Base-by-base conservation (phyloP, 2,797 vertebrate genomes). In the Pseudopleuronectes americanus region DNA sequence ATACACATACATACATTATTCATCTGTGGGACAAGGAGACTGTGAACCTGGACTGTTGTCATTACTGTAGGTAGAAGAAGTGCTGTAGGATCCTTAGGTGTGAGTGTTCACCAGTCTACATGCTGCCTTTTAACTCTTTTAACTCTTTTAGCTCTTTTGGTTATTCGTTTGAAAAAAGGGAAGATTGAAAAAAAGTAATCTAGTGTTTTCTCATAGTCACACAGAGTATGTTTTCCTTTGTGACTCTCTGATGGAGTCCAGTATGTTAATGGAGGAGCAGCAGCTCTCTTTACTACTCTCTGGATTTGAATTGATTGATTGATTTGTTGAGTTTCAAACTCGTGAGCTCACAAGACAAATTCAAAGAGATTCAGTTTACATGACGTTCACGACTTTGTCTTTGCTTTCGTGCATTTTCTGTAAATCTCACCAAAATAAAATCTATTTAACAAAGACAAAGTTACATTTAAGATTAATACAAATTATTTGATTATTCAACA, bases 221-320 rank as follows among this genome's bases (percentile, higher is more conserved):
- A 33, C 9, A 8, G 31, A 33, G 31, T 33, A 9, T n/a, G 3
- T 31, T 14, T 49, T 19, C 45, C 4, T n/a, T 54, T 38, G 21
- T 31, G 19, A 51, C 49, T 36, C 10, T 70, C n/a, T 64, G 17
- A 60, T 64, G 47, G 57, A 10, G 60, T 54, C 51, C 22, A n/a
- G 14, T 1, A 31, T 5, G 17, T n/a, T 8, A 10, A 4, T 4
- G 13, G 4, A 9, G 49, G 21, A 4, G 12, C 43, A 48, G 38
- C 17, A 56, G 1, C 16, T 23, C 21, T 70, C 16, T 1, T 21
- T 33, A 33, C 31, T 8, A 2, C 9, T 33, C 7, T 31, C 12
- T 57, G 22, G 21, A 33, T 28, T 8, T 31, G 14, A 2, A 57
- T 51, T 3, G 8, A 5, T 64, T 57, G 13, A n/a, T 33, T 52